phyloP scores from a whole-genome alignment of 2,797 vertebrate species.

The Macroramphosus scolopax region DNA sequence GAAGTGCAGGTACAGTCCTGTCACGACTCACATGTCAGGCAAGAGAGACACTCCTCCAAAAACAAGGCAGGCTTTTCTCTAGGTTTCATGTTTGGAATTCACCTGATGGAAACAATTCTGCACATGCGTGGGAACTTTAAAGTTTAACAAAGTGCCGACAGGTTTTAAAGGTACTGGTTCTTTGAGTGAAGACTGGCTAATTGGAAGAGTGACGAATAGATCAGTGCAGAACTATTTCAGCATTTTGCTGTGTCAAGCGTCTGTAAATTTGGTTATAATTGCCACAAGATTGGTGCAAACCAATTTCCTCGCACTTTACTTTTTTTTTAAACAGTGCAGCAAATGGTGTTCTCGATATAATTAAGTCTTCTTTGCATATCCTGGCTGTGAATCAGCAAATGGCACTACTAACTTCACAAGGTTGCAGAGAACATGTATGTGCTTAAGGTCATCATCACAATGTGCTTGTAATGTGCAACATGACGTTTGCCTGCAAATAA shows the following conservation, averaged over 20 bases:
- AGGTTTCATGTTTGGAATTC: slow-evolving; percentile 14
- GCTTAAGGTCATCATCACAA: slow-evolving; percentile 9
- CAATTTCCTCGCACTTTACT: background rate
- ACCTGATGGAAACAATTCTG: too few species aligned
- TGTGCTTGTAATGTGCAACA: slow-evolving; percentile 2
- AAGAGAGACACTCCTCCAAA: slow-evolving; percentile 3
- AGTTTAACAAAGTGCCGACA: too few species aligned
- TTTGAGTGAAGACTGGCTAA: background rate
- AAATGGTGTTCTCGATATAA: background rate
- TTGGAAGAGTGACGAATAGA: background rate
- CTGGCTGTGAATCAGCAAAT: slow-evolving; percentile 1
- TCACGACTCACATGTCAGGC: slow-evolving; percentile 14
- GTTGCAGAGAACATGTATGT: background rate
- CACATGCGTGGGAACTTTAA: too few species aligned
- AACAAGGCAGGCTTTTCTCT: slow-evolving; percentile 3
- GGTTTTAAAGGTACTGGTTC: too few species aligned
- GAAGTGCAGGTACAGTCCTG: slow-evolving; percentile 30
- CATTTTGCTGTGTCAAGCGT: background rate
- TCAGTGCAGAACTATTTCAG: background rate
- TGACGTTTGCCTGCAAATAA: background rate
- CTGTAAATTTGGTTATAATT: slow-evolving; percentile 2
- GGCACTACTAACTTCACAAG: slow-evolving; percentile 14
- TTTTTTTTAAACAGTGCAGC: slow-evolving; percentile 2
- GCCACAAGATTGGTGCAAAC: slow-evolving; percentile 1
- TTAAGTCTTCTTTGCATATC: background rate